These are phyloP conservation scores for Myotis davidii DNA, from an alignment of 2,113 vertebrate species.

Conservation along the genomic window DNA sequence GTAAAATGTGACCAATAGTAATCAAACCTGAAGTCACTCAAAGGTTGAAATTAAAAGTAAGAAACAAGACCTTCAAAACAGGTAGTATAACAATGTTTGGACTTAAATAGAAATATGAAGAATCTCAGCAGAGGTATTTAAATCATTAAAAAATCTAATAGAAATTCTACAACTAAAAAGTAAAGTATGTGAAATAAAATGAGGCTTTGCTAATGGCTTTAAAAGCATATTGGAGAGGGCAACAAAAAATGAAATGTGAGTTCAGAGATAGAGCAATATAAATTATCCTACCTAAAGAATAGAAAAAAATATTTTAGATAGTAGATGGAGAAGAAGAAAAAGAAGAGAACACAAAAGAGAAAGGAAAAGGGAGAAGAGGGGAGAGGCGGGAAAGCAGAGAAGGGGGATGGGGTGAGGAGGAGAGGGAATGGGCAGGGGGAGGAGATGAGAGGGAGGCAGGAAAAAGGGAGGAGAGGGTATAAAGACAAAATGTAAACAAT, in stretches of 20 bases:
- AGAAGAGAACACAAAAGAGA: background rate
- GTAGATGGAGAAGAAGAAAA: background rate
- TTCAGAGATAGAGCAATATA: background rate
- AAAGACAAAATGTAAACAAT: background rate
- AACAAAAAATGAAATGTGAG: background rate
- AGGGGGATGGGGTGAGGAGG: no score
- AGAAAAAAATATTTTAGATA: background rate
- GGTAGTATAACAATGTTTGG: background rate
- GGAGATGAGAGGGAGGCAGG: no score
- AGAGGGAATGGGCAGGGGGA: background rate
- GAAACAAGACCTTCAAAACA: background rate
- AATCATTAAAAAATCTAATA: background rate
- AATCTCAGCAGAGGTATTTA: background rate
- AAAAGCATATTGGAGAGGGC: background rate
- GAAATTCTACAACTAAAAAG: background rate
- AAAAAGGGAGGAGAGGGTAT: background rate
- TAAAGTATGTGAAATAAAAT: background rate
- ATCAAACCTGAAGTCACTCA: background rate
- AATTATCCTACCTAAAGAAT: background rate
- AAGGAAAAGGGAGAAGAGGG: background rate
- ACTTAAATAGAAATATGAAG: background rate
- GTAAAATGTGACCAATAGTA: background rate
- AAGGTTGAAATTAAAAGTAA: background rate
- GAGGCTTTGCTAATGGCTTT: background rate
- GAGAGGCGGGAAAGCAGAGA: no score